Evolutionary conservation across 1,140 invertebrate genomes (phyloP).

Genomic region (Drosophila oshimai): DNA sequence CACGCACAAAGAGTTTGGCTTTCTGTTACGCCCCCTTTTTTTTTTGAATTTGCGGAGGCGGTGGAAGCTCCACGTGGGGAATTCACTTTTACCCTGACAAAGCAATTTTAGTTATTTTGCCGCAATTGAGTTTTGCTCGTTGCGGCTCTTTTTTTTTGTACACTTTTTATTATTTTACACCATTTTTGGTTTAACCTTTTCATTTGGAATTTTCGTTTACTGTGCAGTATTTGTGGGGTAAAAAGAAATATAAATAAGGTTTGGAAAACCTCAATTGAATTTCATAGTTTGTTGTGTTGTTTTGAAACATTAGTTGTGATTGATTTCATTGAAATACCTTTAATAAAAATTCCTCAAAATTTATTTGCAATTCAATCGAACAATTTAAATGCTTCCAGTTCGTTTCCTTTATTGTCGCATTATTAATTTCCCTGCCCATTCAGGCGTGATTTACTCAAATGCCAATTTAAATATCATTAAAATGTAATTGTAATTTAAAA

Average conservation of each 20-base stretch:
- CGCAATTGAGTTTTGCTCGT: conserved; percentile 40
- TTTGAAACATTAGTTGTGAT: not conserved
- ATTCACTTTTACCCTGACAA: conserved; percentile 69
- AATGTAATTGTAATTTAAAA: conserved; percentile 67
- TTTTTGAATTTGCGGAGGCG: conserved; percentile 3
- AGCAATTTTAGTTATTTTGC: conserved; percentile 69
- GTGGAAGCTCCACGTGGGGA: conserved; percentile 1
- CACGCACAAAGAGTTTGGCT: conserved; percentile 50
- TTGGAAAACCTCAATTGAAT: not conserved
- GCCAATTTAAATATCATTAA: conserved; percentile 48
- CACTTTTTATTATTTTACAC: conserved; percentile 30
- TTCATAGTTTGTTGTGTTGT: not conserved
- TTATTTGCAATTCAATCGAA: conserved; percentile 10
- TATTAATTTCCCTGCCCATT: conserved; percentile 26
- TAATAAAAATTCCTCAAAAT: conserved; percentile 6
- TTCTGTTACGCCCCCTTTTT: conserved; percentile 46
- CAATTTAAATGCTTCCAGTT: conserved; percentile 20
- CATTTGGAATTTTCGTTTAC: conserved; percentile 4
- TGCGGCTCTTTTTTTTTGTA: not conserved
- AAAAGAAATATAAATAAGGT: not conserved
- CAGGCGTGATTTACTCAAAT: not conserved
- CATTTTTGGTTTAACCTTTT: conserved; percentile 23
- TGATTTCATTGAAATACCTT: conserved; percentile 14
- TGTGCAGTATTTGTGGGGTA: conserved; percentile 1
- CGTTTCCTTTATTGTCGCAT: conserved; percentile 22